Conservation (phyloP, 2,888 invertebrate species). For the Druceiella hillmani region DNA sequence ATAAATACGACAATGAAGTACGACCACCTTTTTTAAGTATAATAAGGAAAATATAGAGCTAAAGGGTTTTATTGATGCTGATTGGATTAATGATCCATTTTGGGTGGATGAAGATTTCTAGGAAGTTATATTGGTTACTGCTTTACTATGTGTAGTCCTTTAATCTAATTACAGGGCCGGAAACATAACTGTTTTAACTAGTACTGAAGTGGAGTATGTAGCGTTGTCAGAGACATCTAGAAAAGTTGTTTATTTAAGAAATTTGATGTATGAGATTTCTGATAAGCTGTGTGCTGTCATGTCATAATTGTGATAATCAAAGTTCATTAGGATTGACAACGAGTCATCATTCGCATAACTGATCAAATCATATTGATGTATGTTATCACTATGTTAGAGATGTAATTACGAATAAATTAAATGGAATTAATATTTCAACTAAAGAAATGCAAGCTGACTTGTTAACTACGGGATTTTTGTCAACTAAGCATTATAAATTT, state of each 20-base stretch:
- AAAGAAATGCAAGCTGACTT: constrained; percentile 1
- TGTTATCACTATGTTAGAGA: constrained; percentile 5
- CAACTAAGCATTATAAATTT: too few relatives aligned
- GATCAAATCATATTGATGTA: constrained; percentile 7
- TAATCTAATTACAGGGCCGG: constrained; percentile 16
- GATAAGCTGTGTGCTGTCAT: too few relatives aligned
- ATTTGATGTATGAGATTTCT: constrained; percentile 13
- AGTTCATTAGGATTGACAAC: constrained; percentile 1
- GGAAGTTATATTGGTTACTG: constrained; percentile 19
- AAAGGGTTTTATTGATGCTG: constrained; percentile 21
- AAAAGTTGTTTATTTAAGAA: constrained; percentile 10
- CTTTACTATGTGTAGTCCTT: constrained; percentile 17
- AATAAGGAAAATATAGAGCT: constrained; percentile 11
- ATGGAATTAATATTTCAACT: constrained; percentile 2
- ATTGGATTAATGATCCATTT: constrained; percentile 16
- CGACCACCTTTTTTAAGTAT: constrained; percentile 21
- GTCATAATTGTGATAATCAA: constrained; percentile 5
- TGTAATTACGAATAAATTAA: not conserved
- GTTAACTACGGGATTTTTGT: too few relatives aligned
- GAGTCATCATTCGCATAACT: not conserved
- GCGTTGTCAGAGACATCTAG: constrained; percentile 8
- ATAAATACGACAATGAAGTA: too few relatives aligned
- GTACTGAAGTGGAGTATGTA: constrained; percentile 15
- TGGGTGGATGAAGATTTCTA: too few relatives aligned
- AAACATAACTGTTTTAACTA: constrained; percentile 20